Evolutionary conservation across 2,888 invertebrate species (phyloP).

Genomic region (Esperia sulphurella): DNA sequence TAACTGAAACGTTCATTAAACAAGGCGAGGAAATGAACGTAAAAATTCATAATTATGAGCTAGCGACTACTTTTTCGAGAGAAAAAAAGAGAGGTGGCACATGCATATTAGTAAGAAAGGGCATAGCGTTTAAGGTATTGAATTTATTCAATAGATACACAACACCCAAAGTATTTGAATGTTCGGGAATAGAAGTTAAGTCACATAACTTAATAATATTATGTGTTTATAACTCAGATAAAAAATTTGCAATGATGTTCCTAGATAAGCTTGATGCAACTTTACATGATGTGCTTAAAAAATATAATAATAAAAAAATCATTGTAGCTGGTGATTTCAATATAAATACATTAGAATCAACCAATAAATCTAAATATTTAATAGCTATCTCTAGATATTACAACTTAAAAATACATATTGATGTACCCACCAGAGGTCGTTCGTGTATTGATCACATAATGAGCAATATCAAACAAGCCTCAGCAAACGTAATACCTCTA

Average conservation of each 20-base stretch:
- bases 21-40: neutral
- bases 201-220: neutral
- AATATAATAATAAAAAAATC: conserved; percentile 1
- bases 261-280: neutral
- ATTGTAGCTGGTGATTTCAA: conserved; percentile 1
- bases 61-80: conserved; percentile 9
- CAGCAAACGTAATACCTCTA: neutral
- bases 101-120: conserved; percentile 5
- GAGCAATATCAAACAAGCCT: neutral
- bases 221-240: conserved; percentile 2
- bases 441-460: conserved; percentile 3
- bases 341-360: conserved; percentile 1
- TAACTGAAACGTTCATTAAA: conserved; percentile 1
- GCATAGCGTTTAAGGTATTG: neutral
- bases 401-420: neutral
- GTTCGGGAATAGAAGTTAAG: conserved; percentile 3
- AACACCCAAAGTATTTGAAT: conserved; percentile 3
- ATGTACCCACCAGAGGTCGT: neutral
- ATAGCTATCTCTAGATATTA: neutral
- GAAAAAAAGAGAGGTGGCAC: conserved; percentile 10
- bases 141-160: neutral
- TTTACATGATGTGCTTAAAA: neutral
- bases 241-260: neutral
- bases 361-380: neutral
- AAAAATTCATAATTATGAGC: neutral